Conservation (phyloP, 2,888 invertebrate genomes). For the Chloroclystis v-ata region DNA sequence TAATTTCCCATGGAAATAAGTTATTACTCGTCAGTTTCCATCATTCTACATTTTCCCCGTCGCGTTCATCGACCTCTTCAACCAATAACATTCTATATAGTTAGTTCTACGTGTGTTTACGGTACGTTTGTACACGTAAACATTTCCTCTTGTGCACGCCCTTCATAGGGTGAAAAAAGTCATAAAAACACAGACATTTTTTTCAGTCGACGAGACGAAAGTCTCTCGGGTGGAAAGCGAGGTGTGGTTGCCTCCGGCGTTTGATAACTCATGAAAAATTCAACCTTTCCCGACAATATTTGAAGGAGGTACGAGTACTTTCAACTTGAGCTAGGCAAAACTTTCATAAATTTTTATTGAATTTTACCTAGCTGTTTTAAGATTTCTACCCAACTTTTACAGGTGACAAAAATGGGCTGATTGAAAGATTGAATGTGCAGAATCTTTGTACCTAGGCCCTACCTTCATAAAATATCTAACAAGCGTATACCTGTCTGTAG, state of each 20-base stretch:
- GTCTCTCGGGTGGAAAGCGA: slow-evolving; percentile 27
- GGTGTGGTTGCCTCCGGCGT: slow-evolving; percentile 47
- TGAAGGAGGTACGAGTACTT: slow-evolving; percentile 20
- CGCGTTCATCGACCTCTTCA: slow-evolving; percentile 40
- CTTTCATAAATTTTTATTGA: slow-evolving; percentile 1
- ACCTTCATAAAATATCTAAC: neutral
- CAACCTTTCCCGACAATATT: slow-evolving; percentile 50
- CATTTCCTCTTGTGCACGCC: slow-evolving; percentile 44
- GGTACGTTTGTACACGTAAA: slow-evolving; percentile 38
- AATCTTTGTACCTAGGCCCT: neutral
- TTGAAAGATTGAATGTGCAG: neutral
- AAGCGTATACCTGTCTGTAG: too few relatives aligned
- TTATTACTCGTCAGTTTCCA: neutral
- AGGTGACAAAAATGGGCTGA: neutral
- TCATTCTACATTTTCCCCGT: slow-evolving; percentile 16
- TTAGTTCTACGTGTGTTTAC: slow-evolving; percentile 7
- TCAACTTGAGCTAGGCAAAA: neutral
- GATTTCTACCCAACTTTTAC: neutral
- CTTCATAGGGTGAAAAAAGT: slow-evolving; percentile 51
- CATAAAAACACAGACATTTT: slow-evolving; percentile 51
- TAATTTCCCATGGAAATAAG: neutral
- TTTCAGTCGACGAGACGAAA: slow-evolving; percentile 37
- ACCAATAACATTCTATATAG: slow-evolving; percentile 12
- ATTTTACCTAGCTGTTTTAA: neutral
- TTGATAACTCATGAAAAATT: slow-evolving; percentile 70